Conservation (phyloP, 2,888 invertebrate species). For the Apamea sordens region DNA sequence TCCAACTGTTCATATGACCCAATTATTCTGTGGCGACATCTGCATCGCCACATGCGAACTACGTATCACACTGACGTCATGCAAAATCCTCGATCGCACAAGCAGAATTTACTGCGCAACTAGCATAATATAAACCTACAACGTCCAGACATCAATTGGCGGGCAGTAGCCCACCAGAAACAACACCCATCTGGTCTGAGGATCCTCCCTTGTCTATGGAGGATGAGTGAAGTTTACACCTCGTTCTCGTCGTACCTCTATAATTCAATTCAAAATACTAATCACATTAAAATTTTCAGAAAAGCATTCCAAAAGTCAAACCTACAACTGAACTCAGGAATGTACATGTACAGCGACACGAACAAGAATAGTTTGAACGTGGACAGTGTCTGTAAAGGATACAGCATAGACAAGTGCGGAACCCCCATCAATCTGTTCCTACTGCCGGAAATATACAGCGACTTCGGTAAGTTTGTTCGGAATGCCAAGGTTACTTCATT, state of each 20-base stretch:
- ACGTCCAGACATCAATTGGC: too few species aligned
- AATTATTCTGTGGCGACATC: background rate
- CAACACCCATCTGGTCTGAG: too few species aligned
- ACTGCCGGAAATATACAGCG: constrained; percentile 91
- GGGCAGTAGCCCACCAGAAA: too few species aligned
- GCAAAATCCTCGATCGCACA: too few species aligned
- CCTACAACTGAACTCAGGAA: constrained; percentile 92
- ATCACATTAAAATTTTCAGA: constrained; percentile 70
- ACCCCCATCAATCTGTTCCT: constrained; percentile 92
- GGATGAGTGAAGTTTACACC: too few species aligned
- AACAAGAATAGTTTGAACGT: constrained; percentile 84
- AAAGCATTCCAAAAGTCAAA: constrained; percentile 91
- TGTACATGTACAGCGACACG: constrained; percentile 91
- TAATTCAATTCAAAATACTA: background rate
- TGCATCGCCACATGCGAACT: too few species aligned
- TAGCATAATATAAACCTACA: too few species aligned
- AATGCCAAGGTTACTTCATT: constrained; percentile 58
- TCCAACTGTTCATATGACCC: too few species aligned
- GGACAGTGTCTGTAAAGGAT: constrained; percentile 86
- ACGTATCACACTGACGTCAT: too few species aligned
- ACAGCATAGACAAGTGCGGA: constrained; percentile 90
- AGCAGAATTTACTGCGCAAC: too few species aligned
- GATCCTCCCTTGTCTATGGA: too few species aligned
- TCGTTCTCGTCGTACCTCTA: too few species aligned
- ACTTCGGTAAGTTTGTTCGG: constrained; percentile 79